Evolutionary conservation across 2,113 vertebrate genomes (phyloP), one percentile per base, ranked within the genome.

Genomic region (Ptilonorhynchus violaceus): DNA sequence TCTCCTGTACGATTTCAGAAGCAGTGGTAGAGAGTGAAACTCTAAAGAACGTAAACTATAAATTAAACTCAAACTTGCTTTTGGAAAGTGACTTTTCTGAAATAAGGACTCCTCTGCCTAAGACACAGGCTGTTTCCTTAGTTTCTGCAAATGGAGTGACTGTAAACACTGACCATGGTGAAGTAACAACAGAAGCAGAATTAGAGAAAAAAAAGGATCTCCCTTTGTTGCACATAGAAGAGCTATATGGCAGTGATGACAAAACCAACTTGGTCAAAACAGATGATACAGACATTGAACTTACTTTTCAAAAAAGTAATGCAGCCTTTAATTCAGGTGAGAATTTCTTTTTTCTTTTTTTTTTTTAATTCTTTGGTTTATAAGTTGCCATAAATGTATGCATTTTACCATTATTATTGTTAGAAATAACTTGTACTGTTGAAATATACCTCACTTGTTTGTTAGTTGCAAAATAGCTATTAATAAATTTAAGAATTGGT

Each of bases 301-400:
- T 94, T 92, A 50, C 88, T 94, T 76, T 91, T 62, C 85, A 91
- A 56, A 94, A 88, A 83, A 93, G 50, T 88, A 93, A 84, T 15
- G 1, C 44, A 88, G 35, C 44, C 27, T 17, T 50, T 55, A 76
- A 85, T 86, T 47, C 52, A 97, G 98, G 98, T 98, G 88, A 98
- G 97, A 24, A 58, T 85, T 88, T 83, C 0, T 53, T 67, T 28
- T 39, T 10, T 39, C 16, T 62, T 37, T 20, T 13, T 66, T 39
- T 59, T 13, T 64, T 44, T 23, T 2, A 37, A 18, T n/a, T 49
- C 16, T 75, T 63, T 6, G 7, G 10, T 77, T 85, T 73, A 23
- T 58, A 63, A 76, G 6, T 39, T 73, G 33, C 50, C 11, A 11
- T 41, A 59, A 82, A 47, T 47, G 60, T 9, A 39, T 85, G 16